Percentiles rank a stretch among this genome's conserved stretches.
phyloP scores from a whole-genome alignment of 2,113 vertebrate species.

The Clarias batrachus region DNA sequence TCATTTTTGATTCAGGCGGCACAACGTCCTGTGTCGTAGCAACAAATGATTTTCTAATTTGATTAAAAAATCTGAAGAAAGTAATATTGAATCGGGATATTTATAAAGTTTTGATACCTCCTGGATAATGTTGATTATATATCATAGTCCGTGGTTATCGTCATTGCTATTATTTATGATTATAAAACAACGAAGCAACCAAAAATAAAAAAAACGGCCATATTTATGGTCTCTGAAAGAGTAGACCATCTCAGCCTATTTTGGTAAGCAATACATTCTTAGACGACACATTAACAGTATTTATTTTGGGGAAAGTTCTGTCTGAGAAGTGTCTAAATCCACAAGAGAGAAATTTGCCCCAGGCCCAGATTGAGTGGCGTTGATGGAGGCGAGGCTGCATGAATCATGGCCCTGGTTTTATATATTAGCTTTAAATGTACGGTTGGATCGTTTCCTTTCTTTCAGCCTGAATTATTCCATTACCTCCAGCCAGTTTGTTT shows the following conservation, averaged over 20 bases:
- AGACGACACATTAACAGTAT: neutral
- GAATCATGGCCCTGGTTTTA: conserved; percentile 45
- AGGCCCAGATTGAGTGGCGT: conserved; percentile 43
- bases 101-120: too few species aligned
- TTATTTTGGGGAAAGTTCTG: neutral
- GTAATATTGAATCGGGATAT: too few species aligned
- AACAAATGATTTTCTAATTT: too few species aligned
- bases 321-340: conserved; percentile 17
- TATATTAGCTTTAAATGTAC: conserved; percentile 56
- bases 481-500: conserved; percentile 60
- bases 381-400: conserved; percentile 56
- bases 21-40: too few species aligned
- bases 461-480: conserved; percentile 54
- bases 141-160: too few species aligned
- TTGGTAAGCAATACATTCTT: neutral
- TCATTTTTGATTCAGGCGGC: too few species aligned
- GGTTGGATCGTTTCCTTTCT: conserved; percentile 18
- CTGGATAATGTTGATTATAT: too few species aligned
- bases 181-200: neutral
- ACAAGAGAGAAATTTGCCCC: conserved; percentile 22
- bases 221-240: neutral
- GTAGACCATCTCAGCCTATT: neutral
- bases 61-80: too few species aligned
- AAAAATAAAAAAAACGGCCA: neutral
- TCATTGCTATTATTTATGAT: neutral